These are phyloP conservation scores for Fregata magnificens DNA, from an alignment of 2,113 vertebrate species.

Conservation along the genomic window DNA sequence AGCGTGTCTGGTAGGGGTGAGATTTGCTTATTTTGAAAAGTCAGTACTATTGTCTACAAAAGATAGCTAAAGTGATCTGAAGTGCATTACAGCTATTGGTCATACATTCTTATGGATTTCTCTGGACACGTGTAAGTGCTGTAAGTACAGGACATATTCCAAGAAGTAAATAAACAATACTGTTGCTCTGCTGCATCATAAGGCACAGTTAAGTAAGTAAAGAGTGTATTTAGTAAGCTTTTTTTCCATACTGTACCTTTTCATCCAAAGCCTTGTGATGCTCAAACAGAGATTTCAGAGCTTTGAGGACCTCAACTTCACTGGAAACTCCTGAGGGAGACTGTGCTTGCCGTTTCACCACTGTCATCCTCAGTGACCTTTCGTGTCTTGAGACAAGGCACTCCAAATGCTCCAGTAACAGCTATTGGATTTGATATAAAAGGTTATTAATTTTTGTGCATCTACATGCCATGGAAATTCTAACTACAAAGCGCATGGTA, in stretches of 20 bases:
- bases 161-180: neutral
- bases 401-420: conserved; percentile 97
- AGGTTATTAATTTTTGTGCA: neutral
- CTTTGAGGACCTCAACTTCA: conserved; percentile 98
- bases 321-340: conserved; percentile 98
- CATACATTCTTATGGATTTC: neutral
- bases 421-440: conserved; percentile 73
- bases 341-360: conserved; percentile 98
- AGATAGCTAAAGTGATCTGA: neutral
- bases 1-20: neutral
- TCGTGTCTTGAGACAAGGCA: conserved; percentile 98
- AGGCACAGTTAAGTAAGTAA: neutral
- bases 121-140: neutral
- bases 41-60: neutral
- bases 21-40: neutral
- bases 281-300: conserved; percentile 98
- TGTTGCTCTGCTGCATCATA: neutral
- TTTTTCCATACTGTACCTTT: conserved; percentile 82
- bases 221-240: neutral
- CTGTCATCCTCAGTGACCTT: conserved; percentile 96
- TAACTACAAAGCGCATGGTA: neutral
- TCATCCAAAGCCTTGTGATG: conserved; percentile 99
- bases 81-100: neutral
- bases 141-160: neutral
- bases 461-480: neutral